A percentile compares a stretch with the other conserved stretches of the same genome.
These are phyloP conservation scores for Ophonus ardosiacus DNA, from an alignment of 2,888 invertebrate species.

Conservation along the genomic window DNA sequence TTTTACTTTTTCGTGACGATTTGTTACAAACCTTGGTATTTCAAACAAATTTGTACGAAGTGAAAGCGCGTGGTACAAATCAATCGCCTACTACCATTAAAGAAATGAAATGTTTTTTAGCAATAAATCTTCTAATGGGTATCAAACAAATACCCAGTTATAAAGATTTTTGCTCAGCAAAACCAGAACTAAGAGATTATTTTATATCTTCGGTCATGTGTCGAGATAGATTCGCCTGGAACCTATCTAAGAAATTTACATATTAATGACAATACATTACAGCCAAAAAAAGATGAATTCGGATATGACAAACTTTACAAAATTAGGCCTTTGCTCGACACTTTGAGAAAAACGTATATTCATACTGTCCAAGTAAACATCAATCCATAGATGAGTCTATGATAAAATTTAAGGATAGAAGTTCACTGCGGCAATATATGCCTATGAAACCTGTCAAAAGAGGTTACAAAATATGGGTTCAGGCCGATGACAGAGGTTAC, in stretches of 20 bases:
- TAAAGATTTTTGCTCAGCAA: not conserved
- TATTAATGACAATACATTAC: not conserved
- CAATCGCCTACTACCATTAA: not conserved
- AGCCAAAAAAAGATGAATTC: not conserved
- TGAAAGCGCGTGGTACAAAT: not conserved
- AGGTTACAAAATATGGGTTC: slow-evolving; percentile 68
- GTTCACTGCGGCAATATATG: slow-evolving; percentile 66
- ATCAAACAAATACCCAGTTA: slow-evolving; percentile 6
- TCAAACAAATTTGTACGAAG: not conserved
- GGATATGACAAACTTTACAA: slow-evolving; percentile 66
- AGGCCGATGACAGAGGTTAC: slow-evolving; percentile 67
- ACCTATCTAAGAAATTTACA: not conserved
- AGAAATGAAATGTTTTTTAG: not conserved
- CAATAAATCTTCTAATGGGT: slow-evolving; percentile 9
- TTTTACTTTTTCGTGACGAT: not conserved
- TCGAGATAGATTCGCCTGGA: slow-evolving; percentile 1
- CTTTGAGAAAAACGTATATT: slow-evolving; percentile 65
- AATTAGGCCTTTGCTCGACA: slow-evolving; percentile 67
- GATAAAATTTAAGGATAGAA: slow-evolving; percentile 69
- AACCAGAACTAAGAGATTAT: not conserved
- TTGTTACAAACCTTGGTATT: not conserved
- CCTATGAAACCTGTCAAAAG: slow-evolving; percentile 68
- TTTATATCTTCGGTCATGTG: slow-evolving; percentile 1
- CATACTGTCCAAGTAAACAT: slow-evolving; percentile 58
- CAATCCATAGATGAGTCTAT: slow-evolving; percentile 68